These are phyloP conservation scores for Sebastes kiyomatsui DNA, from an alignment of 2,797 vertebrate species.

Conservation along the genomic window DNA sequence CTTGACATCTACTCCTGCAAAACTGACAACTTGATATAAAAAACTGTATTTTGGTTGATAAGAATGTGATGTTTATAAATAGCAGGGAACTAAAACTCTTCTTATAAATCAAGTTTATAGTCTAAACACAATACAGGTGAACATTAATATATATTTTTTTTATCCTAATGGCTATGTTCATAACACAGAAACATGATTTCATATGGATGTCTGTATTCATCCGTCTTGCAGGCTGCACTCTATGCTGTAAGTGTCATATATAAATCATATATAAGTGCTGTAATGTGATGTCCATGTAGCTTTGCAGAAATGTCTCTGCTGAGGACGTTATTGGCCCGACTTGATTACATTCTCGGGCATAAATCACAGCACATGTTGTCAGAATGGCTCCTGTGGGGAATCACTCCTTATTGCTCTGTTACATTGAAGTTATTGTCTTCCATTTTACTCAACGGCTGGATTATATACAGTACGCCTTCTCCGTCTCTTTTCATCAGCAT, in stretches of 20 bases:
- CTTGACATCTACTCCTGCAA: slow-evolving; percentile 14
- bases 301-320: slow-evolving; percentile 32
- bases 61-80: background rate
- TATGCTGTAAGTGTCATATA: background rate
- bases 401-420: slow-evolving; percentile 54
- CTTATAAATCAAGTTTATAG: background rate
- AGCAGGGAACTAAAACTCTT: background rate
- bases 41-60: background rate
- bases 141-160: no score
- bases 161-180: background rate
- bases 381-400: slow-evolving; percentile 60
- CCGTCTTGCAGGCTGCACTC: background rate
- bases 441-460: slow-evolving; percentile 6
- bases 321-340: slow-evolving; percentile 34
- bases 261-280: slow-evolving; percentile 23
- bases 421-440: slow-evolving; percentile 50
- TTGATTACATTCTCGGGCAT: slow-evolving; percentile 48
- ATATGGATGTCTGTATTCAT: background rate
- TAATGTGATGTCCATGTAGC: slow-evolving; percentile 22
- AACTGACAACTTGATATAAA: background rate
- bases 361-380: slow-evolving; percentile 56
- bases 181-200: background rate
- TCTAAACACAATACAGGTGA: background rate
- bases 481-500: background rate
- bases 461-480: background rate